A percentile compares a stretch with the other conserved stretches of the same genome.
Conservation (phyloP, 2,888 invertebrate species). For the Shargacucullia verbasci region DNA sequence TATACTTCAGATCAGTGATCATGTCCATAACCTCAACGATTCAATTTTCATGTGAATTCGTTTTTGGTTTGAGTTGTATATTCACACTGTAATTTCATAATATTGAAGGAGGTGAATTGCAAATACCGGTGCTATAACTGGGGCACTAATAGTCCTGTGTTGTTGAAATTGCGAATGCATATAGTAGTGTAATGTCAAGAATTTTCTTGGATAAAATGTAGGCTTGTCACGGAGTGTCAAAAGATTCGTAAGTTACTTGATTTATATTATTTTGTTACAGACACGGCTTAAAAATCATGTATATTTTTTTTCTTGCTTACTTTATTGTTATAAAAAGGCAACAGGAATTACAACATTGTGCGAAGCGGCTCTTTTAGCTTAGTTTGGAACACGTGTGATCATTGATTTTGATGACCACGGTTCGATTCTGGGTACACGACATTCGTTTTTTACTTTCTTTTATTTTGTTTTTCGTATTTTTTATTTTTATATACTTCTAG, state of each 20-base stretch:
- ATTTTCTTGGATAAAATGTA: constrained; percentile 26
- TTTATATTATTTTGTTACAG: not conserved
- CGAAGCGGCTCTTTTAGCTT: constrained; percentile 52
- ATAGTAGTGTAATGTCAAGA: constrained; percentile 25
- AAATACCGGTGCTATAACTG: not conserved
- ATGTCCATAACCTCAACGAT: constrained; percentile 35
- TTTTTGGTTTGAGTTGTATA: constrained; percentile 17
- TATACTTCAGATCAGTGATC: constrained; percentile 26
- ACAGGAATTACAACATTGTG: constrained; percentile 46
- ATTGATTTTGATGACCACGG: constrained; percentile 60
- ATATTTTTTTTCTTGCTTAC: constrained; percentile 44
- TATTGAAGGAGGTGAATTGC: constrained; percentile 2
- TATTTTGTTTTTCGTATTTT: constrained; percentile 28
- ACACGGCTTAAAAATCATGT: accelerated
- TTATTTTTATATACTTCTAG: constrained; percentile 1
- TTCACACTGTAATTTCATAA: constrained; percentile 6
- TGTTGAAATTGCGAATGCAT: not conserved
- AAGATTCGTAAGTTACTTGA: constrained; percentile 22
- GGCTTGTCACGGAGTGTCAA: constrained; percentile 21
- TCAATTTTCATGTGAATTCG: constrained; percentile 48
- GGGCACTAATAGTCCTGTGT: not conserved
- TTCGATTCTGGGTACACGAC: constrained; percentile 66
- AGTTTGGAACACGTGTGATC: constrained; percentile 61
- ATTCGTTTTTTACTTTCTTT: constrained; percentile 38
- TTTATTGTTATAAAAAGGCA: constrained; percentile 37